A percentile compares a stretch with the other conserved stretches of the same genome.
These are phyloP conservation scores for Yponomeuta cagnagella DNA, from an alignment of 2,888 invertebrate species.

Conservation along the genomic window DNA sequence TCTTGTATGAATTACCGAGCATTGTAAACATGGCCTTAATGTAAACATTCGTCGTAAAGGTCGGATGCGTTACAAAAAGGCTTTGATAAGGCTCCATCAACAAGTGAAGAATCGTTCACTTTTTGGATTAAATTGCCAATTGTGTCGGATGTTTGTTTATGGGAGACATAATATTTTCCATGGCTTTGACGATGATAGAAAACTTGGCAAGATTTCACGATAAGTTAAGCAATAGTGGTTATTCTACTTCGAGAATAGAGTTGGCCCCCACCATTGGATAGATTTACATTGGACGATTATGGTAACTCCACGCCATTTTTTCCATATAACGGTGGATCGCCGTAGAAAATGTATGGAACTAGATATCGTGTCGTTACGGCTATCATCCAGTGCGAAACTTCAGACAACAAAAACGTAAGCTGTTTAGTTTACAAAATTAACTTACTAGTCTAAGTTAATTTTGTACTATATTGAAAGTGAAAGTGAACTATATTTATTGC, in stretches of 20 bases:
- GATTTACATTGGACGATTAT: neutral
- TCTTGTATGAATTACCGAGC: slow-evolving; percentile 9
- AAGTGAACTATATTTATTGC: no score
- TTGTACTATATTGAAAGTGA: no score
- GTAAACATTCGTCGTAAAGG: slow-evolving; percentile 31
- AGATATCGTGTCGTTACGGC: no score
- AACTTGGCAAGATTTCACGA: neutral
- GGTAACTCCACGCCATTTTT: neutral
- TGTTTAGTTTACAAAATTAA: no score
- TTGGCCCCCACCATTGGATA: neutral
- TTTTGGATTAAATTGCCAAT: neutral
- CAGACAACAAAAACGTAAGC: no score
- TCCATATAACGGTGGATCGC: no score
- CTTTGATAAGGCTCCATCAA: neutral
- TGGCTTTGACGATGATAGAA: neutral
- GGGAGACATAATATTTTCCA: neutral
- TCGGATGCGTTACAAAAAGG: slow-evolving; percentile 19
- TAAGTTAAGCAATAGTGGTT: neutral
- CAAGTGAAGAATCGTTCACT: neutral
- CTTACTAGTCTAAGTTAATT: no score
- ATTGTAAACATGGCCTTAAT: slow-evolving; percentile 27
- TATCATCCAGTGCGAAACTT: no score
- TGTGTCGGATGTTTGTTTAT: neutral
- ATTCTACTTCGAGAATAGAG: neutral
- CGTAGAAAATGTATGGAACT: no score